Evolutionary conservation across 1,140 invertebrate species (phyloP).

Genomic region (Calephelis virginiensis): DNA sequence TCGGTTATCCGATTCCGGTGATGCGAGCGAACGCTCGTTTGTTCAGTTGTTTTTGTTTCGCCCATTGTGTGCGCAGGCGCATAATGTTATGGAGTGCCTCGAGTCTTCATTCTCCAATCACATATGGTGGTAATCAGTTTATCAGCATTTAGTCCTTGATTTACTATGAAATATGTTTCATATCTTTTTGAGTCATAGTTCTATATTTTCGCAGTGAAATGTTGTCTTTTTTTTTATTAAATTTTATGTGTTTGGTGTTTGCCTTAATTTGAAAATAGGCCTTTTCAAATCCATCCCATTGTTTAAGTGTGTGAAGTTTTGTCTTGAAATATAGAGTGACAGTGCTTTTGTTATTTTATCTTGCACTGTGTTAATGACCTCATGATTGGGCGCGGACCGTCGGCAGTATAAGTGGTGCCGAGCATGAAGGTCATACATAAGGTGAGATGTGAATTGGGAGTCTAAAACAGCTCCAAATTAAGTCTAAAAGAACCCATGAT

Average conservation of each 20-base stretch:
- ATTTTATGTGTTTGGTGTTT: too few species aligned
- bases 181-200: neutral
- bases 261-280: neutral
- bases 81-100: slow-evolving; percentile 1
- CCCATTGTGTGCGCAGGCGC: slow-evolving; percentile 29
- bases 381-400: slow-evolving; percentile 28
- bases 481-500: too few species aligned
- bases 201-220: neutral
- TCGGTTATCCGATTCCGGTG: slow-evolving; percentile 22
- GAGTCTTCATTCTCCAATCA: neutral
- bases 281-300: neutral
- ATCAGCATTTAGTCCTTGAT: neutral
- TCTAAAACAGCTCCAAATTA: neutral
- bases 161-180: neutral
- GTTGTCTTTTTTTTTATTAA: too few species aligned
- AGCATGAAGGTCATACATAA: slow-evolving; percentile 35
- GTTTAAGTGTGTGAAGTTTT: slow-evolving; percentile 1
- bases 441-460: slow-evolving; percentile 26
- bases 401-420: slow-evolving; percentile 35
- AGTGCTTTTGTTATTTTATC: slow-evolving; percentile 12
- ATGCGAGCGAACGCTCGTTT: slow-evolving; percentile 31
- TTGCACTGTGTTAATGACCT: slow-evolving; percentile 17
- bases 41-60: slow-evolving; percentile 38
- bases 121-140: neutral
- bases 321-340: slow-evolving; percentile 13